phyloP scores from a whole-genome alignment of 2,113 vertebrate species.

The Stictonetta naevosa region DNA sequence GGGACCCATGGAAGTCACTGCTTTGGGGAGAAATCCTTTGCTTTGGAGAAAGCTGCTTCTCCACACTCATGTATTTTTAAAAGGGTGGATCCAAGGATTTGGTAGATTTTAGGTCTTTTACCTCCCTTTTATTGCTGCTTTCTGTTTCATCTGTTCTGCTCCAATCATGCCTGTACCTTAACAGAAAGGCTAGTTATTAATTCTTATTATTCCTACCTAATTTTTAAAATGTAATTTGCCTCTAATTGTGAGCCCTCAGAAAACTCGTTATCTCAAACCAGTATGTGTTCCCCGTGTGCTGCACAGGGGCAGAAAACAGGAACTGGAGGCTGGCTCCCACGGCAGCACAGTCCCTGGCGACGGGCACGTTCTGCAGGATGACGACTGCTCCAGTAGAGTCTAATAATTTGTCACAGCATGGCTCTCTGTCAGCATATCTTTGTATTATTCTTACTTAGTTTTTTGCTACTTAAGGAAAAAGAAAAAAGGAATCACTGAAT shows the following conservation, averaged over 20 bases:
- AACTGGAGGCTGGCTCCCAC: background rate
- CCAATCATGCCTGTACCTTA: background rate
- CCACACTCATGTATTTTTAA: rapidly evolving
- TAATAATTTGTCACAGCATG: background rate
- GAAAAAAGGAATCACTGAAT: background rate
- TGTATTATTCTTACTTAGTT: background rate
- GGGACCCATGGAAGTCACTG: rapidly evolving
- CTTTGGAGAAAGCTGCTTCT: background rate
- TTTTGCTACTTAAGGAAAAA: background rate
- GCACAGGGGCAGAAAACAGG: background rate
- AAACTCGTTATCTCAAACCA: background rate
- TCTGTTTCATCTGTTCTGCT: background rate
- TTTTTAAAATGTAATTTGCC: background rate
- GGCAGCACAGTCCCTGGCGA: background rate
- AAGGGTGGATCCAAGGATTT: too few species aligned
- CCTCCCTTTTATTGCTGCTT: background rate
- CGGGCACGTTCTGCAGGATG: background rate
- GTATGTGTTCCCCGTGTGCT: background rate
- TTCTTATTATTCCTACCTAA: background rate
- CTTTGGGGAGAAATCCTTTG: rapidly evolving
- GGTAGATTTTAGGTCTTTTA: background rate
- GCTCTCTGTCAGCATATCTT: background rate
- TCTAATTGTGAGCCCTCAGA: background rate
- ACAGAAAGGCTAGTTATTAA: background rate
- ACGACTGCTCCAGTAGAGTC: background rate